Evolutionary conservation across 2,113 vertebrate species (phyloP).

Genomic region (Callorhinus ursinus): DNA sequence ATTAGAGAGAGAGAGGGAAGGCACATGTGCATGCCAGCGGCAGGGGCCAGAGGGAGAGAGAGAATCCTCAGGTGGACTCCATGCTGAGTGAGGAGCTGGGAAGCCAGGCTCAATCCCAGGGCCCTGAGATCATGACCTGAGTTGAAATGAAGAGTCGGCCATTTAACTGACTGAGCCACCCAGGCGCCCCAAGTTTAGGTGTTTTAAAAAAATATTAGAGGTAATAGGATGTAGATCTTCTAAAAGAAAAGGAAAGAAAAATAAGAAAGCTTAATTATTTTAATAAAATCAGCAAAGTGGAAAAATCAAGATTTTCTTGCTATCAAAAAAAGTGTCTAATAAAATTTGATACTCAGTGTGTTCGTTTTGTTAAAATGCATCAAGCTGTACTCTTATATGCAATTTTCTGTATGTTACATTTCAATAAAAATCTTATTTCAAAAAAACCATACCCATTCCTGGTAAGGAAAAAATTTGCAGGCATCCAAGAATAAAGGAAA

Average conservation of each 20-base stretch:
- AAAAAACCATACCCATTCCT: background rate
- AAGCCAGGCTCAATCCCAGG: background rate
- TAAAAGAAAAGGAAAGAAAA: background rate
- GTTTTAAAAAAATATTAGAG: background rate
- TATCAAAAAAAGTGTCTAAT: background rate
- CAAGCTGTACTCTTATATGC: background rate
- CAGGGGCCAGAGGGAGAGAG: background rate
- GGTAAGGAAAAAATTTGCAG: background rate
- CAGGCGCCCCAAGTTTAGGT: background rate
- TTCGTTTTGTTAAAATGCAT: slow-evolving; percentile 52
- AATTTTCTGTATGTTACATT: slow-evolving; percentile 1
- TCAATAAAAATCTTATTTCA: slow-evolving; percentile 26
- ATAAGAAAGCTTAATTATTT: slow-evolving; percentile 16
- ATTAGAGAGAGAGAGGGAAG: background rate
- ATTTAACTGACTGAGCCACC: background rate
- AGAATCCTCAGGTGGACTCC: background rate
- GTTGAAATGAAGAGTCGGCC: background rate
- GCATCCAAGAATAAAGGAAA: background rate
- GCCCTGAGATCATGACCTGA: background rate
- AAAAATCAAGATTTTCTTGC: background rate
- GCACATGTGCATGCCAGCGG: background rate
- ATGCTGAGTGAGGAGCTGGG: background rate
- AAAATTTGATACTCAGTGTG: background rate
- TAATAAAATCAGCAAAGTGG: background rate
- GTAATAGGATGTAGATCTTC: background rate